Base-by-base conservation (phyloP, 1,140 invertebrate species). In the Leptinotarsa texana region DNA sequence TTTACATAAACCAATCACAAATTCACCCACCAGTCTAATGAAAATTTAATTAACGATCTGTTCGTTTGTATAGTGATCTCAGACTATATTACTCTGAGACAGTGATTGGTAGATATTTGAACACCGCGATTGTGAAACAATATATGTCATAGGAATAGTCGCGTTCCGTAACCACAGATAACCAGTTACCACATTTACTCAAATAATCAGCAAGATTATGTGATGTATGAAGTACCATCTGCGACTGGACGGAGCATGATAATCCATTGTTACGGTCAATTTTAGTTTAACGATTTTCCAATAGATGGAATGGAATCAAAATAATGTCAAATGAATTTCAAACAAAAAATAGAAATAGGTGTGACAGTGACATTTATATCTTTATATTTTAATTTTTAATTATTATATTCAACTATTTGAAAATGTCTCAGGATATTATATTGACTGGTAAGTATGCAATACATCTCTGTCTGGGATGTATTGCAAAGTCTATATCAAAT, bases 351-450 rank as follows among this genome's bases (percentile, higher is more conserved):
- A 72, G 11, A 63, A 72, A 72, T 18, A 63, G 70, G 70, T 72
- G 70, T 72, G 61, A 62, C 61, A 62, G 17, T 62, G 66, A 68
- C 66, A 68, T 3, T 27, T 22, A 68, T 27, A 11, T 47, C 33
- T 47, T 68, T 22, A 68, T 27, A 68, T 68, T 27, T 68, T 61
- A 49, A 21, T 51, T 17, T 71, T 51, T 61, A 57, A 48, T 18
- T n/a, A 49, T 18, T 71, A n/a, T 51, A n/a, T 71, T 62, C 11
- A 62, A n/a, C 17, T 17, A 62, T 21, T 62, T 62, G 13, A 18
- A 57, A 17, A 74, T 74, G 73, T 74, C 73, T 33, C 65, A 74
- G 49, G 57, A 74, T 21, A 74, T 74, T 27, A 74, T 74, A 51
- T 27, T 74, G 51, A 51, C 73, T 51, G 73, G 73, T 74, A 11